phyloP scores from a whole-genome alignment of 2,113 vertebrate genomes.

The Gymnobelideus leadbeateri region DNA sequence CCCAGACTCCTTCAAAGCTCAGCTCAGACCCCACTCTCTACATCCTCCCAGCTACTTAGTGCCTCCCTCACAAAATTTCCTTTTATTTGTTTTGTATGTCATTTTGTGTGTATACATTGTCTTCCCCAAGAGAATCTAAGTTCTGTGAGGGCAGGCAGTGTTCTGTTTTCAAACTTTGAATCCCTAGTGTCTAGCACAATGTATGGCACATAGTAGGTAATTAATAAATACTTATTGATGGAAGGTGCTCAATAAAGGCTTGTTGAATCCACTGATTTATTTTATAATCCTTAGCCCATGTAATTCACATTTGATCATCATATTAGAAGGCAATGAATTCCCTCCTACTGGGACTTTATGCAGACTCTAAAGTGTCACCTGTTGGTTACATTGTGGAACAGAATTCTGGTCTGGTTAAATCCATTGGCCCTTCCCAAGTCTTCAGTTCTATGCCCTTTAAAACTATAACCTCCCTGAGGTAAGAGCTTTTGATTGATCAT shows the following conservation, averaged over 20 bases:
- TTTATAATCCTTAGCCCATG: background rate
- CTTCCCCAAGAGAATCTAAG: background rate
- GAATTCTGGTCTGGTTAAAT: background rate
- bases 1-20: background rate
- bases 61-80: background rate
- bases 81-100: background rate
- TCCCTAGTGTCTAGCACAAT: background rate
- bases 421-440: background rate
- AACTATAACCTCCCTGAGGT: background rate
- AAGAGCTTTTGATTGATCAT: background rate
- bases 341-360: background rate
- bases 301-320: background rate
- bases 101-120: background rate
- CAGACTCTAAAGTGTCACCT: background rate
- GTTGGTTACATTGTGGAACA: background rate
- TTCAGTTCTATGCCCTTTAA: background rate
- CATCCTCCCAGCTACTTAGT: background rate
- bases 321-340: background rate
- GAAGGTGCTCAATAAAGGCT: background rate
- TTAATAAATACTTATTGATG: background rate
- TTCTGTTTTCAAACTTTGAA: background rate
- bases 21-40: background rate
- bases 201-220: background rate
- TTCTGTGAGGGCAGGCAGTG: background rate
- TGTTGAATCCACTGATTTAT: background rate